Base-by-base conservation (phyloP, 2,113 vertebrate species). In the Oreochromis spilurus region DNA sequence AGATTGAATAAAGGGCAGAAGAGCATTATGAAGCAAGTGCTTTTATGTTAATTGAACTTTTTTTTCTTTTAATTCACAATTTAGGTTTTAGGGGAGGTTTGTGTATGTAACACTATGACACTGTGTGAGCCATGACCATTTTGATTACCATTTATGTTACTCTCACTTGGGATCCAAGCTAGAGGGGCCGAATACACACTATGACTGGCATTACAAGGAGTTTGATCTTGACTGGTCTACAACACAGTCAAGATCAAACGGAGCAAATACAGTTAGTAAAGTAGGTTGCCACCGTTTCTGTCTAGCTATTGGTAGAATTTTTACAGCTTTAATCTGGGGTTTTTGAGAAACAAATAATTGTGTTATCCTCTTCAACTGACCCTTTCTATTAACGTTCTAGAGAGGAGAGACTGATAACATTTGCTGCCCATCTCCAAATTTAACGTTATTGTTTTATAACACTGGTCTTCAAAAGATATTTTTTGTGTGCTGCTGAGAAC, bases 31-130 rank as follows among this genome's bases (percentile, higher is more conserved):
- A 24, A 75, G 67, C 24, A 10, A 29, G 40, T 31, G 45, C 45
- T 84, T 91, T 88, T 84, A 67, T 90, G 87, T 89, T 81, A 6
- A 82, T 43, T 52, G 1, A 26, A 8, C 34, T 72, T 70, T 29
- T 60, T 70, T 6, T 79, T 79, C n/a, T 60, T 70, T 6, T 54
- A 38, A 31, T 34, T 77, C 45, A 52, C 45, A 77, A n/a, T 29
- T 77, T 34, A n/a, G 17, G 72, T 31, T 77, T 77, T 52, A 13
- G 45, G 26, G 45, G 17, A 50, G 10, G 45, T 50, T 77, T 50
- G 26, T 77, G 43, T 48, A n/a, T 50, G 19, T 50, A 12, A 29
- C 40, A 48, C 24, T 2, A 19, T 50, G 43, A 75, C 24, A 48
- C 43, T 75, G 24, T 75, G 67, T 48, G 43, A 75, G 70, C 5